Base-by-base conservation (phyloP, 2,113 vertebrate genomes). In the Arizona elegans region DNA sequence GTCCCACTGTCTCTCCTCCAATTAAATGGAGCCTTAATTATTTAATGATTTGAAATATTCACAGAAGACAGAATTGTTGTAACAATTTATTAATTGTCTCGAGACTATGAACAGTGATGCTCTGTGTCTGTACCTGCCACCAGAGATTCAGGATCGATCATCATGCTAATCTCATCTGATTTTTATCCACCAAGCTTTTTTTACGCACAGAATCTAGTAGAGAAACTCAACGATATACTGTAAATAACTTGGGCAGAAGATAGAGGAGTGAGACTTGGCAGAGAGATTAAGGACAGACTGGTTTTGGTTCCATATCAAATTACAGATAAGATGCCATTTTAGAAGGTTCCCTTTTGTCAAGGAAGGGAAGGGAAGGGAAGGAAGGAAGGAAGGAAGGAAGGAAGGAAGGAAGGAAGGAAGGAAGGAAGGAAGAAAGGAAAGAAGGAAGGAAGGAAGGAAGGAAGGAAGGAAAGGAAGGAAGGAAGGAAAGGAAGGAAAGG, bases 61-160 rank as follows among this genome's bases (percentile, higher is more conserved):
- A 93, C 97, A 92, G 95, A 95, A 5, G 0, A 95, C 93, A 96
- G 96, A 97, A 97, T 96, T 96, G 96, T 96, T 96, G 96, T 96
- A 96, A 95, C 96, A 97, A 94, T 95, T 96, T 94, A 95, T 97
- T 97, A 97, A 95, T 95, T 93, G 95, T 95, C 96, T 96, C 95
- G 95, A 96, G 93, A 97, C 96, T 96, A 96, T 95, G 95, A 95
- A 90, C 93, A 95, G 90, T 92, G 94, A 96, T 93, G 92, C 96
- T 97, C 95, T 93, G 93, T 96, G 96, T 94, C n/a, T 93, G 85
- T 75, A 96, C 93, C 91, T 95, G 91, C 95, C 94, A 93, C 94
- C 90, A 96, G 93, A 94, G 94, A 96, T 94, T 87, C 91, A 75
- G 93, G 95, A 95, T 96, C 95, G 96, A 95, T 91, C 91, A 92